Evolutionary conservation across 2,888 invertebrate species (phyloP), one percentile per base, ranked within the genome.

Genomic region (Pyrochroa serraticornis): DNA sequence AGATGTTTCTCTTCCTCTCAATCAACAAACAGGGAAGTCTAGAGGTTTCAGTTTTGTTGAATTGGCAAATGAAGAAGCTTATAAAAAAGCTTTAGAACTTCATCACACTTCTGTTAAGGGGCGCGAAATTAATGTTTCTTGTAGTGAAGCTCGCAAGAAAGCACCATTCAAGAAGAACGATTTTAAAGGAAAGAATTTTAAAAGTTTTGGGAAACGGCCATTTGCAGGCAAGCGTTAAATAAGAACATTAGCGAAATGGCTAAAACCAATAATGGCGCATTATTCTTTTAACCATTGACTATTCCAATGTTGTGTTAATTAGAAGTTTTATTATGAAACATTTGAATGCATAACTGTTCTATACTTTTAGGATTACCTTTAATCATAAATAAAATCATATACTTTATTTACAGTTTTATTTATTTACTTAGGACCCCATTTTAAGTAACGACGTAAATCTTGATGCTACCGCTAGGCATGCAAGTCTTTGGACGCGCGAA

Each of bases 31-130:
- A 22, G 75, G 77, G 7, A 70, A 64, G 54, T 70, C 79, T 2
- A 74, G 79, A 56, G 82, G 82, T 13, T 79, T 82, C 68, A 81
- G 75, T 7, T 82, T 79, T 64, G 73, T 82, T 6, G 81, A 82
- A 70, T 53, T 82, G 6, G 62, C 66, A 1, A 74, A 81, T 62
- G 75, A 74, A 50, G 65, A 66, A 42, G 72, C 79, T 51, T 82
- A 79, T 65, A 77, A 82, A 78, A 82, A 82, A 75, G 49, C 42
- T 43, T 63, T 82, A 2, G 75, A 79, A 3, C 61, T 82, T 48
- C 77, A 82, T 65, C 73, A 80, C 32, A 73, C 81, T 2, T 69
- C 71, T 7, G 6, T 83, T 1, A 74, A 75, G 10, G 78, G 77
- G 0, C 72, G 81, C 10, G 73, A 73, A 51, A 77, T 83, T 46